Percentiles rank a stretch among this genome's conserved stretches.
Conservation (phyloP, 53 echinoderm and acorn worm genomes). For the Antedon mediterranea region DNA sequence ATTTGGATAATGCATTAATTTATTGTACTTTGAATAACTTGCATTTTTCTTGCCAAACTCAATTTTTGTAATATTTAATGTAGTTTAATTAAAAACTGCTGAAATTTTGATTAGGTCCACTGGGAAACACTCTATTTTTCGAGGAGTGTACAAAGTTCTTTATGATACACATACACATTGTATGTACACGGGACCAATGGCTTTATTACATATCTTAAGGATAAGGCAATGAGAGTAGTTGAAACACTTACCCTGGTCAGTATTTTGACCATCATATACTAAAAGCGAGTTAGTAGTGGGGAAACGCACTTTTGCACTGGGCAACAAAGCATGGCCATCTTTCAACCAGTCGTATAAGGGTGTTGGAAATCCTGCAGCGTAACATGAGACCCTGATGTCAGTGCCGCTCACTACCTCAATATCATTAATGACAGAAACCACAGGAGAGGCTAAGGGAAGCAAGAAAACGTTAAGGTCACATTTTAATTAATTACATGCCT, state of each 20-base stretch:
- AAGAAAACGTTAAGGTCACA: slow-evolving; percentile 1
- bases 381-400: slow-evolving; percentile 28
- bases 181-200: too few relatives aligned
- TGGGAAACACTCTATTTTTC: too few relatives aligned
- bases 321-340: slow-evolving; percentile 33
- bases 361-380: slow-evolving; percentile 38
- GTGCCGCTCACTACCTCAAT: slow-evolving; percentile 22
- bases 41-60: too few relatives aligned
- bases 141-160: too few relatives aligned
- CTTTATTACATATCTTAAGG: neutral
- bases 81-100: too few relatives aligned
- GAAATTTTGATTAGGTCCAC: too few relatives aligned
- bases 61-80: too few relatives aligned
- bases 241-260: slow-evolving; percentile 42
- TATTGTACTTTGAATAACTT: too few relatives aligned
- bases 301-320: slow-evolving; percentile 27
- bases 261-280: slow-evolving; percentile 24
- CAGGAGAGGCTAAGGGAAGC: slow-evolving; percentile 43
- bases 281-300: slow-evolving; percentile 19
- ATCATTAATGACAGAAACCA: slow-evolving; percentile 40
- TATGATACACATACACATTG: too few relatives aligned
- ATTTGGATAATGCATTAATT: too few relatives aligned
- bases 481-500: neutral
- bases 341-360: slow-evolving; percentile 56
- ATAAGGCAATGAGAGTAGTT: neutral